These are phyloP conservation scores for Griposia aprilina DNA, from an alignment of 2,888 invertebrate species.

Conservation along the genomic window DNA sequence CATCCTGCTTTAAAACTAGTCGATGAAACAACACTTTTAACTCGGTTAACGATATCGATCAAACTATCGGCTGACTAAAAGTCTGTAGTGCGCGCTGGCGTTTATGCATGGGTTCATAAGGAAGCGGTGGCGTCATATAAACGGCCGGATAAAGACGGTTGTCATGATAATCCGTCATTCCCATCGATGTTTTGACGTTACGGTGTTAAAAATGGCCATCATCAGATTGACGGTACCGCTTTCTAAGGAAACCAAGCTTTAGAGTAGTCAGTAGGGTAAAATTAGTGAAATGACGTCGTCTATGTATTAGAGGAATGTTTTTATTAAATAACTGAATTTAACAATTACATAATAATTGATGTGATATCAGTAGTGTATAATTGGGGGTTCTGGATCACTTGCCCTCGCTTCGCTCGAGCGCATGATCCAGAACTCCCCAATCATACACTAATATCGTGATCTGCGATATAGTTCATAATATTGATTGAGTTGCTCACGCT, in stretches of 20 bases:
- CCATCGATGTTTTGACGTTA: neutral
- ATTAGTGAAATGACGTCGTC: conserved; percentile 1
- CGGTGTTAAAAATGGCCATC: neutral
- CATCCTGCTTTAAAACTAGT: neutral
- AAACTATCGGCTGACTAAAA: neutral
- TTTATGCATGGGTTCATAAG: neutral
- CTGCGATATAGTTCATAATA: too few species aligned
- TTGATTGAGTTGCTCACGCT: too few species aligned
- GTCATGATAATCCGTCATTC: neutral
- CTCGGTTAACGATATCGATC: conserved; percentile 1
- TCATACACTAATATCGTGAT: too few species aligned
- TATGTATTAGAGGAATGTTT: conserved; percentile 13
- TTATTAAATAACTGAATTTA: conserved; percentile 19
- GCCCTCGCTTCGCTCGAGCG: too few species aligned
- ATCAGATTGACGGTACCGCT: neutral
- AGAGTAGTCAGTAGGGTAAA: conserved; percentile 6
- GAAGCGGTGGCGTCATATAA: neutral
- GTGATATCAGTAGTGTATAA: too few species aligned
- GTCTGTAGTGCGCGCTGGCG: conserved; percentile 4
- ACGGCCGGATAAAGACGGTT: neutral
- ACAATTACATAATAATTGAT: conserved; percentile 47
- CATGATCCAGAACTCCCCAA: too few species aligned
- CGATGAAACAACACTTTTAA: neutral
- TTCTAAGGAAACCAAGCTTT: neutral
- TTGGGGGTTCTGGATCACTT: too few species aligned